phyloP scores from a whole-genome alignment of 1,140 invertebrate genomes.

The Bacillus rossius region DNA sequence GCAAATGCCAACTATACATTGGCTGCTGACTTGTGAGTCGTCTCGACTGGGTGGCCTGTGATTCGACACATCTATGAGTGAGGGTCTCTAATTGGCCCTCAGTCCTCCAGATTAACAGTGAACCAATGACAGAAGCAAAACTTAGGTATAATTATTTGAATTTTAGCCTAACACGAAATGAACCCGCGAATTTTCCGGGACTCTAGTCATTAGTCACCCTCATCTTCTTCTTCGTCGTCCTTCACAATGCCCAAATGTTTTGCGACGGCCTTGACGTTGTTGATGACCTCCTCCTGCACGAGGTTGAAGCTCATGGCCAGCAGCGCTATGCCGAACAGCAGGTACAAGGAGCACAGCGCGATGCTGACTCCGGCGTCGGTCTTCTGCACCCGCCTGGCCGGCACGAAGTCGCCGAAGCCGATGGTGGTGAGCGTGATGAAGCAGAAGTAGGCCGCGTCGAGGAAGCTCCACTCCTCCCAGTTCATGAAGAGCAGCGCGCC shows the following conservation, averaged over 20 bases:
- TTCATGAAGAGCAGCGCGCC: conserved; percentile 79
- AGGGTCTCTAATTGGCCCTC: too few relatives aligned
- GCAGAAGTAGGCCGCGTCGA: conserved; percentile 93
- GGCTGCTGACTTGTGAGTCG: too few relatives aligned
- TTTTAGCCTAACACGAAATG: too few relatives aligned
- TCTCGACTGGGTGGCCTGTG: too few relatives aligned
- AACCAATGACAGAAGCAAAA: too few relatives aligned
- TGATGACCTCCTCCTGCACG: conserved; percentile 88
- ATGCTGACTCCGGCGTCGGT: conserved; percentile 69
- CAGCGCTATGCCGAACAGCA: conserved; percentile 94
- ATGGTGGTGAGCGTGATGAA: conserved; percentile 95
- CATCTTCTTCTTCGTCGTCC: conserved; percentile 56
- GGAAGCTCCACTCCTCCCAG: conserved; percentile 82
- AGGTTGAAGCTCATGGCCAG: conserved; percentile 98
- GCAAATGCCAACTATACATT: too few relatives aligned
- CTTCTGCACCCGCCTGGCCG: conserved; percentile 63
- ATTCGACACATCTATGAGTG: too few relatives aligned
- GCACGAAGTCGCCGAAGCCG: conserved; percentile 91
- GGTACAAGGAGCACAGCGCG: conserved; percentile 86
- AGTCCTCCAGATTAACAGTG: too few relatives aligned
- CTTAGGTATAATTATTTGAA: too few relatives aligned
- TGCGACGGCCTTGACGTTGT: conserved; percentile 76
- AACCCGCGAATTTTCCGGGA: too few relatives aligned
- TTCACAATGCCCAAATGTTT: conserved; percentile 81
- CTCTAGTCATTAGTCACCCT: not conserved